Base-by-base conservation (phyloP, 2,797 vertebrate genomes). In the Typhlichthys subterraneus region DNA sequence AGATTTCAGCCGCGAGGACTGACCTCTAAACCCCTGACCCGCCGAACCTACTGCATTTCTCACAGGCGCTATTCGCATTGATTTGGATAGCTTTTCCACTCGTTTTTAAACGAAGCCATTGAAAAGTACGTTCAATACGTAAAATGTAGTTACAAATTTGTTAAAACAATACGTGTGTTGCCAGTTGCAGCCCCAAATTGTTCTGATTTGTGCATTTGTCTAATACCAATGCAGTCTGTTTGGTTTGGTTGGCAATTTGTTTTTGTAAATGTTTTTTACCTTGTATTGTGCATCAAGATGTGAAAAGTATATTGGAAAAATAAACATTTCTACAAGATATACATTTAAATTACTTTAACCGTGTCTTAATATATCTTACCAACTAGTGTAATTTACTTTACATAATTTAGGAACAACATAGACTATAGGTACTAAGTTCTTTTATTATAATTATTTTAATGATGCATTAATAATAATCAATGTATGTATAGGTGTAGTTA, bases 21-120 rank as follows among this genome's bases (percentile, higher is more conserved):
- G 97, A 98, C 97, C 97, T 95, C 95, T 91, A 90, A 80, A 96
- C 96, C 95, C 94, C 93, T 99, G 96, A 98, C 97, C 97, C 93
- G 92, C 93, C 92, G 94, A 95, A 97, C 95, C 93, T 76, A 90
- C 90, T 90, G 89, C 89, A 93, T 94, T 92, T 92, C 87, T 87
- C 88, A 86, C 88, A 94, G 91, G 93, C 89, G 92, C 86, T 81
- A 75, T 84, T 87, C 87, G 87, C 91, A 83, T 89, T 81, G 74
- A 83, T 86, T 89, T 87, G 84, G 76, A 90, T 89, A 76, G 64
- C 76, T 83, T 84, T 85, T 86, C 53, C 54, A 71, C 51, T 49
- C 47, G 23, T 29, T 29, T 29, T 57, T 60, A 61, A 70, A 14
- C 57, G 79, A 91, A 82, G 83, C 65, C 57, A 70, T 74, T 75